A percentile compares a stretch with the other conserved stretches of the same genome.
These are phyloP conservation scores for Triops cancriformis DNA, from an alignment of 1,140 invertebrate species.

Conservation along the genomic window DNA sequence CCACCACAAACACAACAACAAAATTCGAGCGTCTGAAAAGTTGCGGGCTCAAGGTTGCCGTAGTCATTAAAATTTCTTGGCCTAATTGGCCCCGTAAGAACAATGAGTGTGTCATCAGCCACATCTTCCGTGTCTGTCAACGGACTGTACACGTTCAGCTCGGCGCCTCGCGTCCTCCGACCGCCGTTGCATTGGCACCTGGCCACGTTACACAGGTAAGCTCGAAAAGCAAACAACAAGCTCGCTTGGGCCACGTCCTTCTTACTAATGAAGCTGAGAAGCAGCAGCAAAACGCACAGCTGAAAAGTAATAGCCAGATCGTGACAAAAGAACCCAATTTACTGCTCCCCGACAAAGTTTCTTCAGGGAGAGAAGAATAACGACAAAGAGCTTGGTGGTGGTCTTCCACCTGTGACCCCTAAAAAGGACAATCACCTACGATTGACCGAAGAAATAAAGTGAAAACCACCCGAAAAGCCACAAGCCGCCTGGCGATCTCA, in stretches of 20 bases:
- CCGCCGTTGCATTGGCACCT: slow-evolving; percentile 3
- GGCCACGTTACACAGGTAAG: slow-evolving; percentile 1
- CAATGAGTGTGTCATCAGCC: slow-evolving; percentile 5
- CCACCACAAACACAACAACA: neutral
- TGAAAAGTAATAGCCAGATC: neutral
- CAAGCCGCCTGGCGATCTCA: neutral
- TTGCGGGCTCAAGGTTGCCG: neutral
- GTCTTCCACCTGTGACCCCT: neutral
- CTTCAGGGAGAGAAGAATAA: neutral
- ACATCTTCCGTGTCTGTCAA: neutral
- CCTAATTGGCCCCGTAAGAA: neutral
- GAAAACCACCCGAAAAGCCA: neutral
- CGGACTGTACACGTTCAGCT: neutral
- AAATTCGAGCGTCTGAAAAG: neutral
- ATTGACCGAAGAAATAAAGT: neutral
- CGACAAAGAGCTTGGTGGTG: neutral
- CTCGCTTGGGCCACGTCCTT: neutral
- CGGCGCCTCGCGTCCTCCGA: slow-evolving; percentile 10
- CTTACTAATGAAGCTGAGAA: neutral
- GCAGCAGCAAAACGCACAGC: neutral
- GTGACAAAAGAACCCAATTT: slow-evolving; percentile 14
- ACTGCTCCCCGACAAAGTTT: neutral
- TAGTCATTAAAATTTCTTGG: neutral
- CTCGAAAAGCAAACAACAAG: neutral
- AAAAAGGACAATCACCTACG: neutral